These are phyloP conservation scores for Apotomis capreana DNA, from an alignment of 2,888 invertebrate genomes.

Conservation along the genomic window DNA sequence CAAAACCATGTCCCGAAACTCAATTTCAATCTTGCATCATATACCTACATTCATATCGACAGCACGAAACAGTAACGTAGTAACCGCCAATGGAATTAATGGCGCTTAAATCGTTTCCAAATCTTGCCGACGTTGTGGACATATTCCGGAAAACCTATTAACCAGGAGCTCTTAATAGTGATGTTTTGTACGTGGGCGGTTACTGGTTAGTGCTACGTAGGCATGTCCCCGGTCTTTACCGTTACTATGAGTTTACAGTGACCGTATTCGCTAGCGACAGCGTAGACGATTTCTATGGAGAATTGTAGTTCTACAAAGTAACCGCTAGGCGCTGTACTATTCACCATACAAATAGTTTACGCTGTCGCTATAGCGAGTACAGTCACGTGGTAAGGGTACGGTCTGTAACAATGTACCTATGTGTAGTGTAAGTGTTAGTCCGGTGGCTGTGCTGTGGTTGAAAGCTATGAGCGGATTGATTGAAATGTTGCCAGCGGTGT, in stretches of 20 bases:
- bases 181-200: conserved; percentile 44
- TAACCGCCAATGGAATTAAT: too few relatives aligned
- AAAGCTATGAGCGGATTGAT: conserved; percentile 23
- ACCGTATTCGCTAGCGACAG: too few relatives aligned
- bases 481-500: conserved; percentile 16
- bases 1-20: conserved; percentile 10
- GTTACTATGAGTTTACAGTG: too few relatives aligned
- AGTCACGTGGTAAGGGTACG: too few relatives aligned
- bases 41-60: background rate
- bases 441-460: background rate
- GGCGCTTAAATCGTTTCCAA: too few relatives aligned
- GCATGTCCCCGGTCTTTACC: background rate
- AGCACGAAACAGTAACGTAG: too few relatives aligned
- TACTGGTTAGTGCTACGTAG: conserved; percentile 7
- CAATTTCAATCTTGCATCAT: conserved; percentile 8
- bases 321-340: too few relatives aligned
- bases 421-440: conserved; percentile 1
- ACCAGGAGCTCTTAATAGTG: conserved; percentile 45
- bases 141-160: conserved; percentile 45
- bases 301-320: too few relatives aligned
- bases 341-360: too few relatives aligned
- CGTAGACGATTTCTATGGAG: too few relatives aligned
- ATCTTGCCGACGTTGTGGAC: too few relatives aligned
- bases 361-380: too few relatives aligned
- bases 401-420: background rate